Evolutionary conservation across 2,888 invertebrate genomes (phyloP).

Genomic region (Epistrophe grossulariae): DNA sequence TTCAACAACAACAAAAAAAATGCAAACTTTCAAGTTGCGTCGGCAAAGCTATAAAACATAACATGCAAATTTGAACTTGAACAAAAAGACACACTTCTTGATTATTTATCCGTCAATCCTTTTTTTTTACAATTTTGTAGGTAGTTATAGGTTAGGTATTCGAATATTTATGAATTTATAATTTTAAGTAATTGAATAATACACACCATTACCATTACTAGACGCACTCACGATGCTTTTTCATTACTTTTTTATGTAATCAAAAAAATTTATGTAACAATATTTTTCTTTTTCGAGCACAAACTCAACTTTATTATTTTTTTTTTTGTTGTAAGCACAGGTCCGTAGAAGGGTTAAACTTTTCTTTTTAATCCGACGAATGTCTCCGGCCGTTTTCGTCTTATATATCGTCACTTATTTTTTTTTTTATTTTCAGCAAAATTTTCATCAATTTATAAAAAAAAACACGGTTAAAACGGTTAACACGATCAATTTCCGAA

Average conservation of each 20-base stretch:
- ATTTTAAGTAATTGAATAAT: slow-evolving; percentile 50
- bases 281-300: slow-evolving; percentile 6
- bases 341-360: slow-evolving; percentile 29
- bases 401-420: not conserved
- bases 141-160: not conserved
- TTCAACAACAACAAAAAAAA: not conserved
- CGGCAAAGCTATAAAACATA: slow-evolving; percentile 32
- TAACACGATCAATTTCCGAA: slow-evolving; percentile 38
- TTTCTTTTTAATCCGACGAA: slow-evolving; percentile 31
- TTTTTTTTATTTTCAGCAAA: not conserved
- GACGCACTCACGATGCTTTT: slow-evolving; percentile 72
- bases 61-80: slow-evolving; percentile 33
- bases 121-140: slow-evolving; percentile 17
- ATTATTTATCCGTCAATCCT: slow-evolving; percentile 50
- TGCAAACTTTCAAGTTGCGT: slow-evolving; percentile 51
- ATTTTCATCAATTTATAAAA: not conserved
- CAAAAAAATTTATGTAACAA: slow-evolving; percentile 38
- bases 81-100: slow-evolving; percentile 4
- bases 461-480: slow-evolving; percentile 34
- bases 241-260: slow-evolving; percentile 66
- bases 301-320: too few species aligned
- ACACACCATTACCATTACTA: slow-evolving; percentile 76
- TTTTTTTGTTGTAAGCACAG: slow-evolving; percentile 47
- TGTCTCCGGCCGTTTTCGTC: slow-evolving; percentile 48
- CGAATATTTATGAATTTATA: slow-evolving; percentile 43